Conservation (phyloP, 1,140 invertebrate genomes). For the Zaprionus lachaisei region DNA sequence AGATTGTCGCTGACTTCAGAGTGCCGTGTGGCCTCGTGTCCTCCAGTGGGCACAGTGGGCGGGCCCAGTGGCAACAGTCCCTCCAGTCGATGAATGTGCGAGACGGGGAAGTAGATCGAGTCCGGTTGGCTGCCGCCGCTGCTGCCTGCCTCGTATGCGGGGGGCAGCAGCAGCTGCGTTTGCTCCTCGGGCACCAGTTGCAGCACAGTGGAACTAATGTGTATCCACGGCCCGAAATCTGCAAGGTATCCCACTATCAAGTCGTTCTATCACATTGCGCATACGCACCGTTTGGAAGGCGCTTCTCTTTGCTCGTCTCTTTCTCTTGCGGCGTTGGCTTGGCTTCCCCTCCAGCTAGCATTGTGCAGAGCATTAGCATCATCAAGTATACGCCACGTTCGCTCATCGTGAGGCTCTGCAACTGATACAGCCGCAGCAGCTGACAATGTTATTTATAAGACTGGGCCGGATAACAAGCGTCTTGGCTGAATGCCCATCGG, state of each 20-base stretch:
- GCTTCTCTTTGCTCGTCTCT: not conserved
- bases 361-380: conserved; percentile 5
- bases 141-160: conserved; percentile 3
- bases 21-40: conserved; percentile 18
- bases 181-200: conserved; percentile 57
- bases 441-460: conserved; percentile 41
- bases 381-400: conserved; percentile 22
- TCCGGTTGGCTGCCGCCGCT: not conserved
- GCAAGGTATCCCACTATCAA: not conserved
- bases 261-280: not conserved
- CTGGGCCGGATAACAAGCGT: conserved; percentile 45
- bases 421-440: not conserved
- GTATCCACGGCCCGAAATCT: conserved; percentile 62
- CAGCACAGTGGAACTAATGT: conserved; percentile 64
- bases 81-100: conserved; percentile 46
- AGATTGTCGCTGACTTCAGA: conserved; percentile 53
- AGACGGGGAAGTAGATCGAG: conserved; percentile 7
- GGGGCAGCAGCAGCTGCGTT: conserved; percentile 47
- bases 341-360: not conserved
- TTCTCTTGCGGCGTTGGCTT: not conserved
- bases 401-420: conserved; percentile 34
- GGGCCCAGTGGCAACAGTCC: conserved; percentile 9
- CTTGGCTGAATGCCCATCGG: conserved; percentile 62
- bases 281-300: conserved; percentile 53
- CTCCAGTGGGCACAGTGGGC: not conserved